Percentiles rank a stretch among this genome's conserved stretches.
These are phyloP conservation scores for Orussus abietinus DNA, from an alignment of 1,140 invertebrate species.

Conservation along the genomic window DNA sequence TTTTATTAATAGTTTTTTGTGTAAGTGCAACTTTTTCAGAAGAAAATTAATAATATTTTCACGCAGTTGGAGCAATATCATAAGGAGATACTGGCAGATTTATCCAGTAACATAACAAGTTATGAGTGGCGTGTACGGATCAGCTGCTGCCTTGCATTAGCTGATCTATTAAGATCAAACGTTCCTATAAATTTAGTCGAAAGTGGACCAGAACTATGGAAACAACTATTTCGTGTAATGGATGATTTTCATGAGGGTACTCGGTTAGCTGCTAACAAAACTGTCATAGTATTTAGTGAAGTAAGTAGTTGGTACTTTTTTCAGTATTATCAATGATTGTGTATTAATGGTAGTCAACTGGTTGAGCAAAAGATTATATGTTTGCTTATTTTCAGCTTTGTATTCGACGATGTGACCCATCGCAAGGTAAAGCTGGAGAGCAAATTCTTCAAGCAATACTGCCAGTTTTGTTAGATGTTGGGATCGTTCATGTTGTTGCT, in stretches of 20 bases:
- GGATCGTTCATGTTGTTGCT: slow-evolving; percentile 72
- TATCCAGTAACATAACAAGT: slow-evolving; percentile 76
- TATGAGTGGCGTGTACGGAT: slow-evolving; percentile 85
- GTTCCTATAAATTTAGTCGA: slow-evolving; percentile 38
- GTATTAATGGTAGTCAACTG: not conserved
- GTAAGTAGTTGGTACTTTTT: slow-evolving; percentile 49
- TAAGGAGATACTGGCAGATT: slow-evolving; percentile 79
- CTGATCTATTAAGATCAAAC: slow-evolving; percentile 70
- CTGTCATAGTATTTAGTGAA: slow-evolving; percentile 74
- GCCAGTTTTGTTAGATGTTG: slow-evolving; percentile 74
- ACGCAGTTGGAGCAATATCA: slow-evolving; percentile 79
- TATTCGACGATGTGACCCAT: slow-evolving; percentile 70
- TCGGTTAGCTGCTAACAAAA: slow-evolving; percentile 71
- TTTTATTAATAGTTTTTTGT: slow-evolving; percentile 11
- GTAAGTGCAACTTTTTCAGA: slow-evolving; percentile 3
- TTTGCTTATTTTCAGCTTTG: slow-evolving; percentile 58
- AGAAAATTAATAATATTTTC: slow-evolving; percentile 22
- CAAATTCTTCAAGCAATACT: slow-evolving; percentile 72
- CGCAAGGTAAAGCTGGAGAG: slow-evolving; percentile 74
- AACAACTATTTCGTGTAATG: slow-evolving; percentile 81
- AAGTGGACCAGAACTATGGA: slow-evolving; percentile 65
- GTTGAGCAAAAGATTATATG: slow-evolving; percentile 1
- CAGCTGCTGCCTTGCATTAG: slow-evolving; percentile 82
- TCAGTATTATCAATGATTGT: slow-evolving; percentile 13
- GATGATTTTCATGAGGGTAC: slow-evolving; percentile 93